These are phyloP conservation scores for Balearica regulorum DNA, from an alignment of 2,797 vertebrate species.

Conservation along the genomic window DNA sequence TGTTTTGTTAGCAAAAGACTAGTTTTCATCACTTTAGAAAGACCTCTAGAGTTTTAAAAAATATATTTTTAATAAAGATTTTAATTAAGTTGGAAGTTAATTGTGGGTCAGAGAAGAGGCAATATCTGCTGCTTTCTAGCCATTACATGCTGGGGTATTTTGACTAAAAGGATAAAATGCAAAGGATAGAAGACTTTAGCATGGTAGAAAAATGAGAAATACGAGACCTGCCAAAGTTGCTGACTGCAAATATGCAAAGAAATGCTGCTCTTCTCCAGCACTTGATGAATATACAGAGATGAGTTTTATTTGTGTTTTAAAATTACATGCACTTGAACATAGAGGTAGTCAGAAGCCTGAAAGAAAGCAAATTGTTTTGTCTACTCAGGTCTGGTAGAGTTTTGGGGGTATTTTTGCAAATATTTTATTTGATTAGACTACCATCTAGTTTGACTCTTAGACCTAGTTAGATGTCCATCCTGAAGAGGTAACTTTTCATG, in stretches of 20 bases:
- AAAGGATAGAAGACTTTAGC: neutral
- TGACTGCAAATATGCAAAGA: neutral
- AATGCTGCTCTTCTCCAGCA: neutral
- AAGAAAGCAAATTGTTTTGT: neutral
- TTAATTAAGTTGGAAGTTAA: neutral
- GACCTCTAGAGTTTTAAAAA: neutral
- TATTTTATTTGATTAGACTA: neutral
- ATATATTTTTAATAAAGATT: neutral
- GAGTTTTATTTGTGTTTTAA: neutral
- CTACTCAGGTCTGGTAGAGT: neutral
- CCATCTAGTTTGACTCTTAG: neutral
- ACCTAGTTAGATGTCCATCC: neutral
- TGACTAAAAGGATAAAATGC: neutral
- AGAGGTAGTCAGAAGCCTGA: neutral
- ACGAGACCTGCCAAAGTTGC: neutral
- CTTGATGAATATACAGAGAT: neutral
- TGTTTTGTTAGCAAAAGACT: constrained; percentile 8
- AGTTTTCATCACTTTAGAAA: neutral
- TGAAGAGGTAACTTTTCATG: neutral
- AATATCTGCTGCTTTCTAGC: neutral
- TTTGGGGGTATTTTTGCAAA: neutral
- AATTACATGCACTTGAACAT: neutral
- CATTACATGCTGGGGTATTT: neutral
- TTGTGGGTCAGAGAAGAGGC: neutral
- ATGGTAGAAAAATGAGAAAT: neutral